Evolutionary conservation across 1,140 invertebrate genomes (phyloP).

Genomic region (Nautilus pompilius): DNA sequence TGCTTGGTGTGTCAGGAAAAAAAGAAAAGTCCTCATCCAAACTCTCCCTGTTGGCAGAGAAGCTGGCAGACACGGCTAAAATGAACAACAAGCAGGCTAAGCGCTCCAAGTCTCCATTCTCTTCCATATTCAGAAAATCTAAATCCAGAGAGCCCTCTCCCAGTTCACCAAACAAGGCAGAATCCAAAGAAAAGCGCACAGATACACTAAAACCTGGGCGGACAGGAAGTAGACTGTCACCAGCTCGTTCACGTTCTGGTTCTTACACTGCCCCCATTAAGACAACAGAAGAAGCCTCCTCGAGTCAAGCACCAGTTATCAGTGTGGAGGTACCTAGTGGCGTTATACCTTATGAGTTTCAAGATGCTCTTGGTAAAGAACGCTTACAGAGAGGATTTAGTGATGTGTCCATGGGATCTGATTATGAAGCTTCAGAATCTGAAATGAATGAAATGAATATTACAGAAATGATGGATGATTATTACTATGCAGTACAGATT

Average conservation of each 20-base stretch:
- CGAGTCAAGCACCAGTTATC: constrained; percentile 24
- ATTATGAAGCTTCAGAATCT: constrained; percentile 37
- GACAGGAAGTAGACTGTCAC: background rate
- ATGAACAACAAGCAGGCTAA: constrained; percentile 21
- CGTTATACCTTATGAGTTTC: constrained; percentile 48
- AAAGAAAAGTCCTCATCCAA: constrained; percentile 34
- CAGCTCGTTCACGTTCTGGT: constrained; percentile 5
- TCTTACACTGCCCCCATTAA: constrained; percentile 24
- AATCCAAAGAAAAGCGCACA: constrained; percentile 35
- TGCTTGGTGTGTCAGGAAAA: constrained; percentile 29
- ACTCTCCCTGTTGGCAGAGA: constrained; percentile 47
- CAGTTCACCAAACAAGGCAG: constrained; percentile 33
- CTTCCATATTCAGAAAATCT: constrained; percentile 43
- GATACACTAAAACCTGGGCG: background rate
- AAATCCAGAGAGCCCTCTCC: constrained; percentile 49
- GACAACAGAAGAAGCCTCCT: constrained; percentile 16
- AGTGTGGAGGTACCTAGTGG: constrained; percentile 32
- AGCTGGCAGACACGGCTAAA: constrained; percentile 38
- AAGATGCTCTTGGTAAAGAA: constrained; percentile 36
- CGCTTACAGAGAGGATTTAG: constrained; percentile 23
- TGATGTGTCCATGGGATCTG: constrained; percentile 37
- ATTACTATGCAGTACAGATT: constrained; percentile 89
- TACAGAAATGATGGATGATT: constrained; percentile 92
- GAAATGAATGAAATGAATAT: constrained; percentile 47
- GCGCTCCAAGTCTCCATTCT: constrained; percentile 38